phyloP scores from a whole-genome alignment of 2,113 vertebrate genomes.

The Xiphophorus maculatus region DNA sequence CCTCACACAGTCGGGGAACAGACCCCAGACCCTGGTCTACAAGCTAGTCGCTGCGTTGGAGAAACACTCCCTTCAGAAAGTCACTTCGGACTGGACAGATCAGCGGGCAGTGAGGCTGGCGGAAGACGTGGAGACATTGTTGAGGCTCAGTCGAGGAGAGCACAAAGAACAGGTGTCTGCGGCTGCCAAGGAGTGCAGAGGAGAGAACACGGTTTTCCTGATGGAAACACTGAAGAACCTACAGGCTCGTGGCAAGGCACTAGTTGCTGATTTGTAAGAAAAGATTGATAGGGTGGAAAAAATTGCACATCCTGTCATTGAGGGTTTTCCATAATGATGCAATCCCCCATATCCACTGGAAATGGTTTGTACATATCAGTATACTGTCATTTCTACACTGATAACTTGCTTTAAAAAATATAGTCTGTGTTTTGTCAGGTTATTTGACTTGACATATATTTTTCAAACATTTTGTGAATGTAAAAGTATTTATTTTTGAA shows the following conservation, averaged over 20 bases:
- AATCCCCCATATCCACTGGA: not conserved
- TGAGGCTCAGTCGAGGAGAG: slow-evolving; percentile 78
- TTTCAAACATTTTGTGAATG: not conserved
- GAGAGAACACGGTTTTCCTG: slow-evolving; percentile 81
- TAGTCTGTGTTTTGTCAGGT: not conserved
- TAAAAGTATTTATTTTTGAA: slow-evolving; percentile 11
- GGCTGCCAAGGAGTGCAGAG: slow-evolving; percentile 68
- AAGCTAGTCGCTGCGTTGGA: slow-evolving; percentile 53
- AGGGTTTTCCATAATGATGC: not conserved
- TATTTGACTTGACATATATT: not conserved
- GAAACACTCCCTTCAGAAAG: slow-evolving; percentile 43
- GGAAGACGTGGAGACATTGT: slow-evolving; percentile 82
- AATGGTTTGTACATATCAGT: not conserved
- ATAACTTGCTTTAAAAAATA: not conserved
- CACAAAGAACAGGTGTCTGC: slow-evolving; percentile 78
- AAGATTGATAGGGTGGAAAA: not conserved
- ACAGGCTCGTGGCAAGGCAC: slow-evolving; percentile 39
- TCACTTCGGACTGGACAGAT: slow-evolving; percentile 75
- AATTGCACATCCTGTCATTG: not conserved
- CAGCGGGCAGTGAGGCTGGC: slow-evolving; percentile 80
- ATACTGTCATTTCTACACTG: not conserved
- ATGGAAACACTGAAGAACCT: slow-evolving; percentile 82
- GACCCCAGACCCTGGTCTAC: slow-evolving; percentile 41
- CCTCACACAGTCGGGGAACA: slow-evolving; percentile 4
- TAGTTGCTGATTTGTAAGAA: slow-evolving; percentile 33